Evolutionary conservation across 2,113 vertebrate genomes (phyloP), one percentile per base, ranked within the genome.

Genomic region (Amblyornis subalaris): DNA sequence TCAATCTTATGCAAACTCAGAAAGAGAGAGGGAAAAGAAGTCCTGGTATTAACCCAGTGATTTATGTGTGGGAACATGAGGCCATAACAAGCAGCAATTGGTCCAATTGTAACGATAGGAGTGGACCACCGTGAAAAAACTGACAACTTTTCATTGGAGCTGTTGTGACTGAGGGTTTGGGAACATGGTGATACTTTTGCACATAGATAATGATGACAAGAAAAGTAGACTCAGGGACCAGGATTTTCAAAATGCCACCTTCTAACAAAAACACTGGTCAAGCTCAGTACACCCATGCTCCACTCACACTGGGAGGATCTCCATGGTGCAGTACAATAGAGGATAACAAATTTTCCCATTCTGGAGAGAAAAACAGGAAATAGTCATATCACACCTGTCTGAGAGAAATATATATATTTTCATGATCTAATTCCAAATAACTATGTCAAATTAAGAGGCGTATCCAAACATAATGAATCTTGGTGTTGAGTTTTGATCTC

Each of bases 11-110:
- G 73, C 75, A 96, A 91, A 67, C 87, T 95, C 57, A 93, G 70
- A 93, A 33, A 95, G 71, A 55, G 75, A 76, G 64, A 66, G 62
- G 35, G 17, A 47, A 55, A 71, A 72, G 81, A 85, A 50, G 53
- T 75, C 45, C 54, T 50, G 53, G 87, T 85, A 90, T 96, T 95
- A 85, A 88, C 81, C 44, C 84, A 93, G 79, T 93, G 92, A 89
- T 81, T 85, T 89, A 89, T 78, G 66, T 0, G 0, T 94, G 70
- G 88, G 80, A 97, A 81, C 42, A 69, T 78, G 93, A 83, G n/a
- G 78, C 74, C 57, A 31, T 87, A 93, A 87, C 58, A 71, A 81
- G 65, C 48, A 93, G 70, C 69, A 72, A 31, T 53, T 3, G 20
- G 51, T 80, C 60, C 58, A 89, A 24, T 74, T 60, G 33, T 88